A percentile compares a stretch with the other conserved stretches of the same genome.
These are phyloP conservation scores for Heliconius himera DNA, from an alignment of 1,140 invertebrate genomes.

Conservation along the genomic window DNA sequence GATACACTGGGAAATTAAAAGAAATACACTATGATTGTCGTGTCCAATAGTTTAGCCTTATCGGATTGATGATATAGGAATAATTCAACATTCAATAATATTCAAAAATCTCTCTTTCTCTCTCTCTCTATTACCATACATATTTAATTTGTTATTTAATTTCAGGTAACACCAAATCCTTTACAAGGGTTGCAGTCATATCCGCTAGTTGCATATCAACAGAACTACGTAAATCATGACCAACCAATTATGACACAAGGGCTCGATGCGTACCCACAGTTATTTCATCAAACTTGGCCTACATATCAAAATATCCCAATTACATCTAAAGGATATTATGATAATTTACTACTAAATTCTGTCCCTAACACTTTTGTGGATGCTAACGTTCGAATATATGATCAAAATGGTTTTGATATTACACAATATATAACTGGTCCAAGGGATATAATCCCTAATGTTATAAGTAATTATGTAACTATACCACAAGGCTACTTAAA, in stretches of 20 bases:
- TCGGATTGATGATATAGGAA: too few species aligned
- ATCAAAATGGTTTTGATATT: conserved; percentile 39
- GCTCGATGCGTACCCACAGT: not conserved
- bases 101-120: too few species aligned
- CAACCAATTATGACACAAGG: conserved; percentile 15
- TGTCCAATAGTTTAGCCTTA: too few species aligned
- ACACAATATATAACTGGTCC: conserved; percentile 32
- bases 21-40: too few species aligned
- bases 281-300: not conserved
- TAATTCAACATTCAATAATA: too few species aligned
- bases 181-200: conserved; percentile 40
- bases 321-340: not conserved
- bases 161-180: conserved; percentile 49
- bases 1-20: too few species aligned
- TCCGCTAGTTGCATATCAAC: conserved; percentile 36
- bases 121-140: not conserved
- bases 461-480: conserved; percentile 59
- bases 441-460: conserved; percentile 33
- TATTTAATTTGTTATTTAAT: conserved; percentile 10
- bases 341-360: not conserved
- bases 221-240: conserved; percentile 36
- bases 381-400: conserved; percentile 20
- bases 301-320: not conserved
- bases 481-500: conserved; percentile 46
- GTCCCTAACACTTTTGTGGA: conserved; percentile 22